These are phyloP conservation scores for Benthosema pterotum DNA, from an alignment of 2,797 vertebrate species.

Conservation along the genomic window DNA sequence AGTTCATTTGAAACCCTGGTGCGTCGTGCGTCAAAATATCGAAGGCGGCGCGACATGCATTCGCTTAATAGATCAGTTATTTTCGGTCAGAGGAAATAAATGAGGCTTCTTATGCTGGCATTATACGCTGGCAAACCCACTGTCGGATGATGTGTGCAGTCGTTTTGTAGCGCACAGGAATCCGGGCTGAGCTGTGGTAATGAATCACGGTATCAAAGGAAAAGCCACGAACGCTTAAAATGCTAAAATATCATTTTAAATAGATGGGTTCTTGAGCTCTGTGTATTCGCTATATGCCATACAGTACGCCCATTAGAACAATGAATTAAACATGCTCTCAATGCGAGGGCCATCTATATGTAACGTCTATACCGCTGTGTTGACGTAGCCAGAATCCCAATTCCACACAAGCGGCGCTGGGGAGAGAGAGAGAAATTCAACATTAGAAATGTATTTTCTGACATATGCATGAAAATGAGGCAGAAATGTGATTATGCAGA, in stretches of 20 bases:
- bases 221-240: slow-evolving; percentile 17
- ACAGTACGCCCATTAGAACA: slow-evolving; percentile 32
- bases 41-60: too few relatives aligned
- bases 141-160: slow-evolving; percentile 51
- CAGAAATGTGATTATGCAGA: slow-evolving; percentile 79
- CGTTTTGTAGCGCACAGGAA: slow-evolving; percentile 43
- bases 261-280: slow-evolving; percentile 12
- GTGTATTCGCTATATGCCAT: slow-evolving; percentile 35
- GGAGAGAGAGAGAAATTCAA: slow-evolving; percentile 25
- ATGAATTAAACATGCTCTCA: slow-evolving; percentile 35
- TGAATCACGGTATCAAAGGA: slow-evolving; percentile 28
- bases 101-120: slow-evolving; percentile 42
- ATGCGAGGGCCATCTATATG: slow-evolving; percentile 10
- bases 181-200: slow-evolving; percentile 45
- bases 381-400: too few relatives aligned
- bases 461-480: slow-evolving; percentile 72
- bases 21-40: too few relatives aligned
- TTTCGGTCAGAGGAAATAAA: too few relatives aligned
- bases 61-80: too few relatives aligned
- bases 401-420: too few relatives aligned
- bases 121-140: slow-evolving; percentile 56
- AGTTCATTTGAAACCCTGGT: too few relatives aligned
- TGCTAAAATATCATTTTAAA: slow-evolving; percentile 26
- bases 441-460: slow-evolving; percentile 31
- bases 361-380: too few relatives aligned